Conservation (phyloP, 2,113 vertebrate genomes). For the Myodes glareolus region DNA sequence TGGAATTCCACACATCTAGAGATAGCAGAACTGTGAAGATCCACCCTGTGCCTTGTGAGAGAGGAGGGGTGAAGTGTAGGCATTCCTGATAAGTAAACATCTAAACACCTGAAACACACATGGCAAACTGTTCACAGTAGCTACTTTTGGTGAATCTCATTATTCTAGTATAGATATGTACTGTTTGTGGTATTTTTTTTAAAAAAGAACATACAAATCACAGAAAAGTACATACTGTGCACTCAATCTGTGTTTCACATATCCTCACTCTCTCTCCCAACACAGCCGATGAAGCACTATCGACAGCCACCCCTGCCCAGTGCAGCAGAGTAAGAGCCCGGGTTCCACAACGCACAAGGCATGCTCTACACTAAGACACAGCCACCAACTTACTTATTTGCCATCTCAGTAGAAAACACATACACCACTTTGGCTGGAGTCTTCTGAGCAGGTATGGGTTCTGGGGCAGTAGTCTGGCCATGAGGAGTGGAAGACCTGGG, state of each 20-base stretch:
- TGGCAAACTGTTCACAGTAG: background rate
- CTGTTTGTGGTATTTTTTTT: background rate
- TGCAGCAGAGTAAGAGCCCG: background rate
- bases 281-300: background rate
- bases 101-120: background rate
- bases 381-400: constrained; percentile 94
- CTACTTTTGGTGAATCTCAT: constrained; percentile 10
- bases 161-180: background rate
- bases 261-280: too few species aligned
- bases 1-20: background rate
- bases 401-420: constrained; percentile 99
- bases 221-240: background rate
- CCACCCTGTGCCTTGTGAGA: background rate
- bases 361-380: background rate
- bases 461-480: constrained; percentile 91
- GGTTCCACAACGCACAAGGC: background rate
- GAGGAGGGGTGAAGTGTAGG: background rate
- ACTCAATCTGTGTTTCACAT: background rate
- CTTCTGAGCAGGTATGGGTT: constrained; percentile 93
- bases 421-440: constrained; percentile 96
- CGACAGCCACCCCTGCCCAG: background rate
- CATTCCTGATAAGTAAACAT: background rate
- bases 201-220: background rate
- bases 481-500: constrained; percentile 95
- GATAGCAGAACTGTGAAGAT: background rate